Evolutionary conservation across 2,888 invertebrate genomes (phyloP), one percentile per base, ranked within the genome.

Genomic region (Drosophila longiperda): DNA sequence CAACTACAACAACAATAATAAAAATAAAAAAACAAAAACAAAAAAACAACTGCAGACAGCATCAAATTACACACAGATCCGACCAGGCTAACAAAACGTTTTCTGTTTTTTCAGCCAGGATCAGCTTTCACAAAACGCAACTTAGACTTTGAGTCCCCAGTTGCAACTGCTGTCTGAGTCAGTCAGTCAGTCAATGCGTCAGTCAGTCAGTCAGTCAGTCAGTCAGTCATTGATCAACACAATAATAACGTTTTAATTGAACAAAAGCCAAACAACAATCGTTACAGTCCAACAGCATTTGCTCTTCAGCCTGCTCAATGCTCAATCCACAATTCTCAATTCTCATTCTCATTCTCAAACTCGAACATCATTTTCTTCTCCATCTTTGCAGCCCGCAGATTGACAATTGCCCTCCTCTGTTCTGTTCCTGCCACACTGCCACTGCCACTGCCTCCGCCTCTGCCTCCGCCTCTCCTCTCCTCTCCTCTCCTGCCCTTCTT

Each of bases 231-330:
- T 69, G 66, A 45, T 52, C 49, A 70, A 87, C 71, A 90, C 89
- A 84, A 86, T 90, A 88, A 90, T 87, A 88, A 87, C 87, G 75
- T 88, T 90, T 91, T 88, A 91, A 88, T 88, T 88, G 91, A 90
- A 90, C 80, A 89, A 84, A 89, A 87, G 79, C 36, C 62, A 69
- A 67, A 60, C 70, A 61, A 52, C 74, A 62, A 62, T 66, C 66
- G 66, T 66, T 40, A 67, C 73, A 86, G 83, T 88, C 77, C 62
- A 75, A 69, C 87, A 80, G 83, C 87, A 89, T 89, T 86, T 66
- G 58, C 52, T 72, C 50, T 62, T 33, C 61, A 55, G 34, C 53
- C 61, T 32, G 36, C 48, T n/a, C 45, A 45, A 54, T 26, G 59
- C 42, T 57, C 65, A 36, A 61, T 32, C 29, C 36, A 48, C 36